Conservation (phyloP, 2,888 invertebrate genomes). For the Pachycephus smyrnensis region DNA sequence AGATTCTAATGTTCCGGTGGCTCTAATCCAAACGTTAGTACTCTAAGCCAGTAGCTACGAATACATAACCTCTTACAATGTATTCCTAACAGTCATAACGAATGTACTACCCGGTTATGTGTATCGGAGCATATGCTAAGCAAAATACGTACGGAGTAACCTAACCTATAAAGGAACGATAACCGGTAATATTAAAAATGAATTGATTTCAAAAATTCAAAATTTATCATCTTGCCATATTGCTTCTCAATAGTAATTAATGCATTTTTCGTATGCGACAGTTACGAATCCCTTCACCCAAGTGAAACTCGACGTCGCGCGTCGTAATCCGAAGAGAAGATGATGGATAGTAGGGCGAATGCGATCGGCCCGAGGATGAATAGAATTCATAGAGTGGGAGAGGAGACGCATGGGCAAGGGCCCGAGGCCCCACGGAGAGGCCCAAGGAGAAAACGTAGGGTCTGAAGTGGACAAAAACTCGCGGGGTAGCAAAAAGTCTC, state of each 20-base stretch:
- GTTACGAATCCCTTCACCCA: neutral
- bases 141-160: neutral
- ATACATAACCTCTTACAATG: neutral
- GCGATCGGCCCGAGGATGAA: conserved; percentile 9
- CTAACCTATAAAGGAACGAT: neutral
- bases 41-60: too few species aligned
- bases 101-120: neutral
- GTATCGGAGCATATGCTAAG: neutral
- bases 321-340: conserved; percentile 42
- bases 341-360: conserved; percentile 41
- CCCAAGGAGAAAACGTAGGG: conserved; percentile 8
- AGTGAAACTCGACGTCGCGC: conserved; percentile 32
- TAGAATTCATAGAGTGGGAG: conserved; percentile 22
- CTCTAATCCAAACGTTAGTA: too few species aligned
- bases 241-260: neutral
- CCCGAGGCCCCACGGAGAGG: conserved; percentile 17
- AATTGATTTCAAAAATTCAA: neutral
- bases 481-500: conserved; percentile 21
- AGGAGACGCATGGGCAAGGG: conserved; percentile 5
- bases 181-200: too few species aligned
- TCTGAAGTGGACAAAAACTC: conserved; percentile 21
- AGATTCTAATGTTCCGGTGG: neutral
- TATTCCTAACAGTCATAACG: neutral
- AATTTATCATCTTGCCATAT: neutral
- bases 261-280: neutral